Evolutionary conservation across 2,797 vertebrate species (phyloP).

Genomic region (Petrocephalus schoutedeni): DNA sequence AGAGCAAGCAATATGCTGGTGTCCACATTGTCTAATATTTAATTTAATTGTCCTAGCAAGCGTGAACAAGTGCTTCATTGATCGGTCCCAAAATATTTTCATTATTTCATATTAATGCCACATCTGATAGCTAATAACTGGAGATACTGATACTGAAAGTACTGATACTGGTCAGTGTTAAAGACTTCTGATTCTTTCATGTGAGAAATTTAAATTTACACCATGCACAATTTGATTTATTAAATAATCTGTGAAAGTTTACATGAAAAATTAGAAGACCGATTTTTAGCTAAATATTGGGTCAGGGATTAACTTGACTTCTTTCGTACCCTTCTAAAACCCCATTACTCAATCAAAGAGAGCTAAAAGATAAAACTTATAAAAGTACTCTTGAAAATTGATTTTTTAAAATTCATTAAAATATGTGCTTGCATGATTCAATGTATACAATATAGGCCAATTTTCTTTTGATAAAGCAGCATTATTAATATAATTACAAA

Average conservation of each 20-base stretch:
- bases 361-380: not conserved
- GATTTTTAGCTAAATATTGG: not conserved
- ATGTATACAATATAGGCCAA: not conserved
- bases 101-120: not conserved
- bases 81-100: not conserved
- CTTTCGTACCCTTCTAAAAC: not conserved
- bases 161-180: not conserved
- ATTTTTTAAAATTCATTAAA: not conserved
- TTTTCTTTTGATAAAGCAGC: not conserved
- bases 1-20: not conserved
- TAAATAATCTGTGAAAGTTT: not conserved
- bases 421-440: not conserved
- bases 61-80: not conserved
- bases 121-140: not conserved
- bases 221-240: not conserved
- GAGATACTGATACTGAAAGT: not conserved
- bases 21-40: not conserved
- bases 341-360: not conserved
- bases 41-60: not conserved
- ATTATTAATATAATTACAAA: not conserved
- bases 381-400: not conserved
- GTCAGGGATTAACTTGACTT: not conserved
- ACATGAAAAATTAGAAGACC: not conserved
- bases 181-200: not conserved
- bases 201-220: not conserved